These are phyloP conservation scores for Pristionchus arcanus DNA, from an alignment of 2,888 invertebrate genomes.

Conservation along the genomic window DNA sequence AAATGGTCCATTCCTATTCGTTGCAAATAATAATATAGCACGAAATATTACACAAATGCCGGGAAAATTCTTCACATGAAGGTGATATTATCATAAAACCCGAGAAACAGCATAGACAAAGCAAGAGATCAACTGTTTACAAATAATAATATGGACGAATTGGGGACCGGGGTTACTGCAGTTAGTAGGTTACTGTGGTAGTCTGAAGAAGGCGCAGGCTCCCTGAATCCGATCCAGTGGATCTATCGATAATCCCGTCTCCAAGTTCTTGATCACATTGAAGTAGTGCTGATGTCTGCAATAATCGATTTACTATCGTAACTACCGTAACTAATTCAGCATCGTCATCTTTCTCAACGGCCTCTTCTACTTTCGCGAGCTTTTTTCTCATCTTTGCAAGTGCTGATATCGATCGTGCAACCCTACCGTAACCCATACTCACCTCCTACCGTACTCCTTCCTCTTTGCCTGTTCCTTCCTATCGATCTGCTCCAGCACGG, in stretches of 20 bases:
- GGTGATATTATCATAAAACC: neutral
- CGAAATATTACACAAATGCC: neutral
- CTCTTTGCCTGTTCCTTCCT: neutral
- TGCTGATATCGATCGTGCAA: neutral
- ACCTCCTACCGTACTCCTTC: slow-evolving; percentile 19
- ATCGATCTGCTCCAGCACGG: slow-evolving; percentile 12
- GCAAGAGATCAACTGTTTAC: neutral
- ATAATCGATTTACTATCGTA: neutral
- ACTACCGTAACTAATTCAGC: too few relatives aligned
- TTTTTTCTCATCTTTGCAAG: too few relatives aligned
- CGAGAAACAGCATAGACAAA: neutral
- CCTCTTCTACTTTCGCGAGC: too few relatives aligned
- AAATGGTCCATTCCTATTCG: neutral
- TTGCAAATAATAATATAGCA: neutral
- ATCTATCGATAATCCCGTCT: slow-evolving; percentile 7
- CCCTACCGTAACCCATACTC: neutral
- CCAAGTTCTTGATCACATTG: neutral
- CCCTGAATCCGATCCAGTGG: slow-evolving; percentile 21
- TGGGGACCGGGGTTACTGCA: slow-evolving; percentile 15
- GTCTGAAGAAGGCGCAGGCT: slow-evolving; percentile 26
- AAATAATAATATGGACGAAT: neutral
- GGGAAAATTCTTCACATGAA: neutral
- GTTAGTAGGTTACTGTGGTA: slow-evolving; percentile 11
- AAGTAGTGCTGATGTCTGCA: slow-evolving; percentile 50
- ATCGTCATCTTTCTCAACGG: too few relatives aligned